A percentile compares a stretch with the other conserved stretches of the same genome.
Evolutionary conservation across 2,888 invertebrate genomes (phyloP).

Genomic region (Eucera pruinosa): DNA sequence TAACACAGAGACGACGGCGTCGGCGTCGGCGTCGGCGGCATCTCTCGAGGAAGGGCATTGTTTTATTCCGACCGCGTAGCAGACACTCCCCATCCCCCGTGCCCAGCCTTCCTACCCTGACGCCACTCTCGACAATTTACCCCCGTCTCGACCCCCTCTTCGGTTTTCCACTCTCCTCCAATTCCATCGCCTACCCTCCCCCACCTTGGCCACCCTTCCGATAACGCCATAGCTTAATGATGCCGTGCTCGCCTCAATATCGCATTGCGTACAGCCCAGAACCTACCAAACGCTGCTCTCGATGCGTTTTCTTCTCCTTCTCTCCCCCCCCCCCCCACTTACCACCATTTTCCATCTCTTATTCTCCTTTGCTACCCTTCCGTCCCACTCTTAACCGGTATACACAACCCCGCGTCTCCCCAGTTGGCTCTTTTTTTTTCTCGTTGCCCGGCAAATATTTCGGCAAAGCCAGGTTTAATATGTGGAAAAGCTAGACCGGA

Average conservation of each 20-base stretch:
- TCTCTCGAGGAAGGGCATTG: slow-evolving; percentile 82
- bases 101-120: slow-evolving; percentile 70
- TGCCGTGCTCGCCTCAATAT: slow-evolving; percentile 76
- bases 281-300: slow-evolving; percentile 49
- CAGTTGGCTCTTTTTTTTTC: not conserved
- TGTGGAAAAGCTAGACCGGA: slow-evolving; percentile 78
- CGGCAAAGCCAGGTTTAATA: slow-evolving; percentile 75
- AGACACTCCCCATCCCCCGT: slow-evolving; percentile 80
- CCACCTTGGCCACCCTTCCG: slow-evolving; percentile 54
- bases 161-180: slow-evolving; percentile 50
- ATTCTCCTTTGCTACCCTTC: slow-evolving; percentile 11
- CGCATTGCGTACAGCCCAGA: slow-evolving; percentile 67
- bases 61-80: slow-evolving; percentile 83
- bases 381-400: not conserved
- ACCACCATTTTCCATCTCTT: slow-evolving; percentile 25
- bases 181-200: slow-evolving; percentile 39
- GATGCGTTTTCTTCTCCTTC: slow-evolving; percentile 58
- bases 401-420: not conserved
- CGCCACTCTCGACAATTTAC: slow-evolving; percentile 81
- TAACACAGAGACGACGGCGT: slow-evolving; percentile 59
- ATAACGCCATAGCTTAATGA: slow-evolving; percentile 76
- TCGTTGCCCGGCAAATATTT: slow-evolving; percentile 62
- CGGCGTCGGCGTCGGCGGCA: slow-evolving; percentile 74
- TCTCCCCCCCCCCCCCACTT: slow-evolving; percentile 2
- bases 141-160: slow-evolving; percentile 70